These are phyloP conservation scores for Megatriorchis doriae DNA, from an alignment of 2,113 vertebrate genomes.

Conservation along the genomic window DNA sequence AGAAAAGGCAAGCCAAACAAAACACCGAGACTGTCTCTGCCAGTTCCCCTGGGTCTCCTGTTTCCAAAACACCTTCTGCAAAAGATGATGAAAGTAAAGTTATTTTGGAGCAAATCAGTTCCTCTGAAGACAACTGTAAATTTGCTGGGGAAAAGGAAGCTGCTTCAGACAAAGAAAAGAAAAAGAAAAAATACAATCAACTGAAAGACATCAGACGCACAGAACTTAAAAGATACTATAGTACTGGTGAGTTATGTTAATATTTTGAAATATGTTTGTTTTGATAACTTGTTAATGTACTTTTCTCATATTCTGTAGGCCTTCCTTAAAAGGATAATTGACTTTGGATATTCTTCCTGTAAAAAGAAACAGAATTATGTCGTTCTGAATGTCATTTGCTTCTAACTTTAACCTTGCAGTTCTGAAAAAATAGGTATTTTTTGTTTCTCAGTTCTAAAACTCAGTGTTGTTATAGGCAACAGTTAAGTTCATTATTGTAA, in stretches of 20 bases:
- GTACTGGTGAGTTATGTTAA: constrained; percentile 56
- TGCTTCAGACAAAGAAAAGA: constrained; percentile 73
- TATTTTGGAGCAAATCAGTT: constrained; percentile 67
- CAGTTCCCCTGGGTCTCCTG: constrained; percentile 27
- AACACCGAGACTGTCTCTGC: constrained; percentile 61
- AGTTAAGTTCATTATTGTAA: not conserved
- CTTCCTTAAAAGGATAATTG: not conserved
- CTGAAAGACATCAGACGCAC: constrained; percentile 77
- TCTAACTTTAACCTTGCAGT: not conserved
- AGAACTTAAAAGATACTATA: constrained; percentile 78
- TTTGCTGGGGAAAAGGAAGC: constrained; percentile 62
- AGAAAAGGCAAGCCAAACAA: constrained; percentile 77
- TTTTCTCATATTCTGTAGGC: not conserved
- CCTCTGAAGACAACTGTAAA: constrained; percentile 64
- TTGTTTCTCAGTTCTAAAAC: not conserved
- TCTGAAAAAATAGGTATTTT: not conserved
- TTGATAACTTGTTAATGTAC: not conserved
- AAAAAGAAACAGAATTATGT: not conserved
- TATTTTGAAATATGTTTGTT: not conserved
- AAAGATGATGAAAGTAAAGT: constrained; percentile 68
- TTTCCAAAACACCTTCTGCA: constrained; percentile 53
- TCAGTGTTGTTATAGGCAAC: not conserved
- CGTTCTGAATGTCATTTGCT: not conserved
- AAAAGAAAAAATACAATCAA: constrained; percentile 76
- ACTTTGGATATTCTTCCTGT: not conserved